Percentiles rank a stretch among this genome's conserved stretches.
phyloP scores from a whole-genome alignment of 1,140 invertebrate species.

The Cecropterus lyciades region DNA sequence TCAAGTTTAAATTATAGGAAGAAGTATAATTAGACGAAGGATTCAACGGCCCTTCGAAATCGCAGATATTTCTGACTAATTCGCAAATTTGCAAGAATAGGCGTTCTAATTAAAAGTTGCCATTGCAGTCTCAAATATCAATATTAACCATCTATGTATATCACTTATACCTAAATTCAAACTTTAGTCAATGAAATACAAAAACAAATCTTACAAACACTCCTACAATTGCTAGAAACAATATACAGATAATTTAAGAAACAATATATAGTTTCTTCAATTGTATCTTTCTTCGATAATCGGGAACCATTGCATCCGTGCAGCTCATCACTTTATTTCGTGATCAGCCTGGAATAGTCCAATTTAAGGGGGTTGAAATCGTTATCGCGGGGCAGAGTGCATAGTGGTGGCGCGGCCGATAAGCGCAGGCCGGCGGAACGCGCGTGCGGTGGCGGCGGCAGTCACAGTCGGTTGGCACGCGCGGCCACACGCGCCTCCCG shows the following conservation, averaged over 20 bases:
- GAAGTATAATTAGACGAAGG: too few relatives aligned
- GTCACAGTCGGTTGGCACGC: constrained; percentile 69
- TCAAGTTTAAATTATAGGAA: too few relatives aligned
- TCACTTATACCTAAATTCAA: too few relatives aligned
- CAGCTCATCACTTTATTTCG: too few relatives aligned
- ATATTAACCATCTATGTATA: too few relatives aligned
- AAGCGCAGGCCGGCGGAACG: constrained; percentile 63
- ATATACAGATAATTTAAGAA: too few relatives aligned
- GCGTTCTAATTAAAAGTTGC: background rate
- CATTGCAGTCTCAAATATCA: background rate
- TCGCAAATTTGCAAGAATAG: background rate
- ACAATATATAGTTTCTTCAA: too few relatives aligned
- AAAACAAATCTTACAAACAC: too few relatives aligned
- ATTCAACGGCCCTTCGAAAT: background rate
- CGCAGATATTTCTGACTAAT: background rate
- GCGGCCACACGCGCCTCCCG: constrained; percentile 68
- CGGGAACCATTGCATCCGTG: too few relatives aligned
- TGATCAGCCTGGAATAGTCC: constrained; percentile 20
- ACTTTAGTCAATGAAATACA: too few relatives aligned
- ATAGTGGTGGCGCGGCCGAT: constrained; percentile 63
- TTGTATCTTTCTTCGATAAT: too few relatives aligned
- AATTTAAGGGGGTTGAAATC: constrained; percentile 63
- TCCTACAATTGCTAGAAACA: too few relatives aligned
- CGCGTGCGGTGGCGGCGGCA: constrained; percentile 59
- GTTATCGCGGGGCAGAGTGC: constrained; percentile 66